Percentiles rank a stretch among this genome's conserved stretches.
Conservation (phyloP, 1,140 invertebrate species). For the Drosophila setifemur region DNA sequence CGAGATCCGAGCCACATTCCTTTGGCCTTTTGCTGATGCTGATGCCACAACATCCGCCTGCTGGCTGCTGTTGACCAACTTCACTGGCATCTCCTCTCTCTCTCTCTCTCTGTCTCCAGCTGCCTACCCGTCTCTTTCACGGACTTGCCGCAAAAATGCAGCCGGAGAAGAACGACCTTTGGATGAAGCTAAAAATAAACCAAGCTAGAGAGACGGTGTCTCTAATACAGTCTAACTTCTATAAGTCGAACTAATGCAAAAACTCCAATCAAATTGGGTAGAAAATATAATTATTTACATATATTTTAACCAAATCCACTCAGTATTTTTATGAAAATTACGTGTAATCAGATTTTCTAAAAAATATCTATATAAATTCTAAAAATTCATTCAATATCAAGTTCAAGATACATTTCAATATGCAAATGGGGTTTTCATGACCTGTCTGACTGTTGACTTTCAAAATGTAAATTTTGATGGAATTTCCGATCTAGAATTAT, state of each 20-base stretch:
- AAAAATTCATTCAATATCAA: no score
- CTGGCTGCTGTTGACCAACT: slow-evolving; percentile 38
- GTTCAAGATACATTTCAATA: no score
- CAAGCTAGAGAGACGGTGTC: slow-evolving; percentile 36
- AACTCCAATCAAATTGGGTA: no score
- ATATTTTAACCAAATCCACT: no score
- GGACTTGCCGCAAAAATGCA: slow-evolving; percentile 49
- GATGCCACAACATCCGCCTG: slow-evolving; percentile 25
- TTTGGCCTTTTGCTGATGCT: slow-evolving; percentile 19
- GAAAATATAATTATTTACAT: no score
- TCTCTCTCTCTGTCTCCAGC: neutral
- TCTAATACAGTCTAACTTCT: slow-evolving; percentile 47
- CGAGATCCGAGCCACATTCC: slow-evolving; percentile 38
- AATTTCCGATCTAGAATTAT: no score
- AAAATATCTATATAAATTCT: no score
- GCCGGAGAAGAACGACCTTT: slow-evolving; percentile 74
- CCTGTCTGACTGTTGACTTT: no score
- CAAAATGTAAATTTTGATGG: no score
- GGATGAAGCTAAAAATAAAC: slow-evolving; percentile 76
- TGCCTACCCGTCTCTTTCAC: slow-evolving; percentile 7
- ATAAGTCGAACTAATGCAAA: neutral
- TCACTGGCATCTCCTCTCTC: slow-evolving; percentile 21
- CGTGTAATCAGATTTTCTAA: no score
- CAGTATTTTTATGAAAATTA: no score
- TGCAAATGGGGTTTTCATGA: no score